Percentiles rank a stretch among this genome's conserved stretches.
Evolutionary conservation across 2,797 vertebrate species (phyloP).

Genomic region (Somateria mollissima): DNA sequence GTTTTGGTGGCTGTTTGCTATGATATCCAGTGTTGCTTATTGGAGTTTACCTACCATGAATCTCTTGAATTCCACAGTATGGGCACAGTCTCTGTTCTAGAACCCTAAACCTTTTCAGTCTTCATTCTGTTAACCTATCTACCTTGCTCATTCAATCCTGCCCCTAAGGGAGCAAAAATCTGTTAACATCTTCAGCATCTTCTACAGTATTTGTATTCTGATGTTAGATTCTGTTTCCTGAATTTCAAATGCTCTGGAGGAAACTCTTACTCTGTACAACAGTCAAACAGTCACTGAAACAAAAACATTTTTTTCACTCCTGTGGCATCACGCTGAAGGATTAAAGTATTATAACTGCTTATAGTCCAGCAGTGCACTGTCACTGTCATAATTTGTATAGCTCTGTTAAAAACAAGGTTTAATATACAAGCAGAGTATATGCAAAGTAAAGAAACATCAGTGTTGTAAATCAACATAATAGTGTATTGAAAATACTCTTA

Average conservation of each 20-base stretch:
- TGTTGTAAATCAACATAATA: neutral
- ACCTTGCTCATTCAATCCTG: neutral
- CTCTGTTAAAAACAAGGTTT: neutral
- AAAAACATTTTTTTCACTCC: neutral
- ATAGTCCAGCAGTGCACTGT: neutral
- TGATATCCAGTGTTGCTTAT: neutral
- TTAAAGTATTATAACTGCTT: neutral
- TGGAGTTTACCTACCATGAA: neutral
- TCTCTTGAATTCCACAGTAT: neutral
- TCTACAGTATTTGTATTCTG: neutral
- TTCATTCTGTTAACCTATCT: neutral
- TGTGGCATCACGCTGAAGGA: neutral
- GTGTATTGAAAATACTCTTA: neutral
- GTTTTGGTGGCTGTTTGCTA: neutral
- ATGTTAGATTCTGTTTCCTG: neutral
- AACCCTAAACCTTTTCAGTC: neutral
- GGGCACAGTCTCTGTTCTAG: neutral
- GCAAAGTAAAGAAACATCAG: neutral
- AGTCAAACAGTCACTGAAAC: neutral
- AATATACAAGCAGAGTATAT: neutral
- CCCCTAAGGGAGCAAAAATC: neutral
- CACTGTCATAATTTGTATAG: neutral
- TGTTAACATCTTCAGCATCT: neutral
- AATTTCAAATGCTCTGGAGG: neutral
- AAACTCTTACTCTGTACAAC: neutral